phyloP scores from a whole-genome alignment of 2,888 invertebrate genomes.

The Epirrhoe tristata region DNA sequence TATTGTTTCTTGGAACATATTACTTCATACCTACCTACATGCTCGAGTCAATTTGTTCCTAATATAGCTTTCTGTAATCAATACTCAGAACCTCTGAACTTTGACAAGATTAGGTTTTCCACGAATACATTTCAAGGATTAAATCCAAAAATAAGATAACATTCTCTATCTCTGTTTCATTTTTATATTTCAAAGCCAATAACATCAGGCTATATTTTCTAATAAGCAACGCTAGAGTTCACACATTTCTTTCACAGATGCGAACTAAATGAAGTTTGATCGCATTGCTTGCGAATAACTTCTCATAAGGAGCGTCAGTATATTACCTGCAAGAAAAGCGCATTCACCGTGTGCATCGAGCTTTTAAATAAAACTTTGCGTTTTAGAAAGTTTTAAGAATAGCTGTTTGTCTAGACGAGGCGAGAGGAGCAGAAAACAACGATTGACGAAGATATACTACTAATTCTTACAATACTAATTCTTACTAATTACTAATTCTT shows the following conservation, averaged over 20 bases:
- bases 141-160: constrained; percentile 5
- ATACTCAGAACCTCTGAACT: not conserved
- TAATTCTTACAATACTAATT: constrained; percentile 11
- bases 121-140: not conserved
- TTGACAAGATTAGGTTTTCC: not conserved
- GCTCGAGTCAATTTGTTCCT: not conserved
- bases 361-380: constrained; percentile 27
- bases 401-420: constrained; percentile 41
- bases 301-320: constrained; percentile 31
- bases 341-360: constrained; percentile 31
- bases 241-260: constrained; percentile 28
- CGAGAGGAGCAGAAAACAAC: constrained; percentile 21
- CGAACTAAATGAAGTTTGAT: constrained; percentile 32
- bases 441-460: constrained; percentile 22
- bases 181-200: constrained; percentile 12
- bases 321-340: constrained; percentile 29
- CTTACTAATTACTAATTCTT: constrained; percentile 14
- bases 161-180: constrained; percentile 8
- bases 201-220: constrained; percentile 10
- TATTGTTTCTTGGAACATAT: too few species aligned
- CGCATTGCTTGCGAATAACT: constrained; percentile 40
- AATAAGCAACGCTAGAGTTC: constrained; percentile 16
- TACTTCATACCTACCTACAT: not conserved
- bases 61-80: not conserved
- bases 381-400: constrained; percentile 31